Percentiles rank a stretch among this genome's conserved stretches.
Evolutionary conservation across 2,888 invertebrate genomes (phyloP).

Genomic region (Mythimna impura): DNA sequence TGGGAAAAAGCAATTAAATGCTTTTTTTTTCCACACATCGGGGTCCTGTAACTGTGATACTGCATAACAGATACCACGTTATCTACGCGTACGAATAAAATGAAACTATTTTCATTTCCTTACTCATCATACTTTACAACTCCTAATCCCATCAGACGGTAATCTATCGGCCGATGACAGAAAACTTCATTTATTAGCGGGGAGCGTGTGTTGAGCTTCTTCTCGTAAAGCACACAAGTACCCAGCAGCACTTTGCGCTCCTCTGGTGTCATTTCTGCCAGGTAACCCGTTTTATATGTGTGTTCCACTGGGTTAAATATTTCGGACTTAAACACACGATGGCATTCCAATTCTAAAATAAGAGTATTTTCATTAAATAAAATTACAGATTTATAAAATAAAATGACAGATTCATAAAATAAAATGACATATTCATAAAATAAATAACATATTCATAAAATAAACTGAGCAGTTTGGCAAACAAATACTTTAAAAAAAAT

Average conservation of each 20-base stretch:
- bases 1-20: background rate
- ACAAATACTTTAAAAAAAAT: background rate
- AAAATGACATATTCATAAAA: background rate
- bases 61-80: background rate
- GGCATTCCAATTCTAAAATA: slow-evolving; percentile 90
- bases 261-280: slow-evolving; percentile 67
- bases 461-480: background rate
- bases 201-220: slow-evolving; percentile 90
- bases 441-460: background rate
- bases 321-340: slow-evolving; percentile 91
- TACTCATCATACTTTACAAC: slow-evolving; percentile 80
- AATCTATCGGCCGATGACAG: slow-evolving; percentile 89
- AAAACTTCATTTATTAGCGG: slow-evolving; percentile 91
- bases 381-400: background rate
- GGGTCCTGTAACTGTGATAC: background rate
- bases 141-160: slow-evolving; percentile 90
- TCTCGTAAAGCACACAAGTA: slow-evolving; percentile 85
- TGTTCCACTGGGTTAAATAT: slow-evolving; percentile 91
- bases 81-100: background rate
- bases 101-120: slow-evolving; percentile 50
- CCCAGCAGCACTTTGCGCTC: slow-evolving; percentile 90
- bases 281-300: slow-evolving; percentile 78
- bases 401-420: background rate
- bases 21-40: background rate
- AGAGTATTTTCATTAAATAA: background rate